Percentiles rank a stretch among this genome's conserved stretches.
These are phyloP conservation scores for Gobionotothen gibberifrons DNA, from an alignment of 2,797 vertebrate genomes.

Conservation along the genomic window DNA sequence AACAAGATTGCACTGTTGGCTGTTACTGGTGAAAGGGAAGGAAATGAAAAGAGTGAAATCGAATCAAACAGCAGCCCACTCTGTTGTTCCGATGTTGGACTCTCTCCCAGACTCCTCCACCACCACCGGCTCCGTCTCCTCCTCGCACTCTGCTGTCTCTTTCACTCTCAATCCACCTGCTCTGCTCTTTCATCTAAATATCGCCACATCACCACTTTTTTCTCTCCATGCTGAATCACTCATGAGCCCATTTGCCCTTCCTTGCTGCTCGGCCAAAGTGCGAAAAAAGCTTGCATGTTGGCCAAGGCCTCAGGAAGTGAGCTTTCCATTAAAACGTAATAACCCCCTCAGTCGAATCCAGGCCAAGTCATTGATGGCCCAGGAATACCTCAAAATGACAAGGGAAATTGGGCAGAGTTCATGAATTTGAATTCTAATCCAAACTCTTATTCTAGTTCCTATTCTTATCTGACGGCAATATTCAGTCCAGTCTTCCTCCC, in stretches of 20 bases:
- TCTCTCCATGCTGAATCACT: constrained; percentile 15
- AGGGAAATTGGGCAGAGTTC: constrained; percentile 51
- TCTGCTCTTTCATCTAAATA: constrained; percentile 28
- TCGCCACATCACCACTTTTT: constrained; percentile 26
- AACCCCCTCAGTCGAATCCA: constrained; percentile 51
- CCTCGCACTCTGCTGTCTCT: constrained; percentile 22
- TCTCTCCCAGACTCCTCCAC: constrained; percentile 66
- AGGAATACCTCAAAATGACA: constrained; percentile 66
- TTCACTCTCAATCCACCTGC: constrained; percentile 42
- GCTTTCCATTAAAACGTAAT: constrained; percentile 67
- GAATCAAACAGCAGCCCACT: constrained; percentile 64
- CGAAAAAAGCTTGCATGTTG: constrained; percentile 31
- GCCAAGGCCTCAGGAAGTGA: constrained; percentile 37
- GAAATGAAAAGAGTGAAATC: constrained; percentile 73
- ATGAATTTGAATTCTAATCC: constrained; percentile 79
- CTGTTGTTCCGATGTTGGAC: constrained; percentile 57
- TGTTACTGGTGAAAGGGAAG: constrained; percentile 35
- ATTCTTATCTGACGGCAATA: constrained; percentile 75
- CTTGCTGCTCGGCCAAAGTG: constrained; percentile 24
- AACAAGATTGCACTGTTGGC: constrained; percentile 49
- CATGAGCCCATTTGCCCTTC: constrained; percentile 27
- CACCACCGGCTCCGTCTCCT: constrained; percentile 39
- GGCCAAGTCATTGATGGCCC: constrained; percentile 51
- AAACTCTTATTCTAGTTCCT: constrained; percentile 68
- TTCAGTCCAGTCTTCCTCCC: constrained; percentile 55